Conservation (phyloP, 2,113 vertebrate species). For the Calypte anna region DNA sequence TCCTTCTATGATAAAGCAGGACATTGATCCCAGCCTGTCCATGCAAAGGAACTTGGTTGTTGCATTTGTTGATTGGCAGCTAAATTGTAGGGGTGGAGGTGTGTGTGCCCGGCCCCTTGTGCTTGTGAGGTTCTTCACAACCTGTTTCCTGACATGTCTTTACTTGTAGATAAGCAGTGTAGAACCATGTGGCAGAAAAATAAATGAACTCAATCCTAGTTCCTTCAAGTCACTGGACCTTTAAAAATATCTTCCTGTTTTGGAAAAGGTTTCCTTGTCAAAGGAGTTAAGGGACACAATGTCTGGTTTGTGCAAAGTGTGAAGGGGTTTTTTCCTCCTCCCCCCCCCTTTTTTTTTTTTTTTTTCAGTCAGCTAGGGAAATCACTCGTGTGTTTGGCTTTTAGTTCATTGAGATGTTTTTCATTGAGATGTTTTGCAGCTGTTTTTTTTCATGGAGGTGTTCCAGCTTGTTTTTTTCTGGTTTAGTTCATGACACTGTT, state of each 20-base stretch:
- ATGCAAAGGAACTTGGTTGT: background rate
- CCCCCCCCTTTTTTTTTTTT: no score
- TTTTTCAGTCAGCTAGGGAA: background rate
- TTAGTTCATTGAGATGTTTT: background rate
- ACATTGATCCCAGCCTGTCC: background rate
- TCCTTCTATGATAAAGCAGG: background rate
- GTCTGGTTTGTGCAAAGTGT: background rate
- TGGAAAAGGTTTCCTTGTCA: background rate
- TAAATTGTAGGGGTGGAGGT: rapidly evolving
- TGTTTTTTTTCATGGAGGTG: background rate
- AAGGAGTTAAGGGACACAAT: background rate
- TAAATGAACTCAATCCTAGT: background rate
- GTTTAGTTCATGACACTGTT: rapidly evolving
- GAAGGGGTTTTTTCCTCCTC: rapidly evolving
- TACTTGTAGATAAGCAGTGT: background rate
- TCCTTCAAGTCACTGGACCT: background rate
- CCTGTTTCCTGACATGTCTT: background rate
- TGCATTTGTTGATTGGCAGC: background rate
- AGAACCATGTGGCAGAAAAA: background rate
- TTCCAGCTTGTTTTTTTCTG: background rate
- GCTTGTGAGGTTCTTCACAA: background rate
- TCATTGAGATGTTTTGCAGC: background rate
- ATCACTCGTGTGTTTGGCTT: background rate
- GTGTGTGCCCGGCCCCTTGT: background rate
- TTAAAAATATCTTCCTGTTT: slow-evolving; percentile 17